Evolutionary conservation across 2,113 vertebrate species (phyloP).

Genomic region (Phalacrocorax brasilianus): DNA sequence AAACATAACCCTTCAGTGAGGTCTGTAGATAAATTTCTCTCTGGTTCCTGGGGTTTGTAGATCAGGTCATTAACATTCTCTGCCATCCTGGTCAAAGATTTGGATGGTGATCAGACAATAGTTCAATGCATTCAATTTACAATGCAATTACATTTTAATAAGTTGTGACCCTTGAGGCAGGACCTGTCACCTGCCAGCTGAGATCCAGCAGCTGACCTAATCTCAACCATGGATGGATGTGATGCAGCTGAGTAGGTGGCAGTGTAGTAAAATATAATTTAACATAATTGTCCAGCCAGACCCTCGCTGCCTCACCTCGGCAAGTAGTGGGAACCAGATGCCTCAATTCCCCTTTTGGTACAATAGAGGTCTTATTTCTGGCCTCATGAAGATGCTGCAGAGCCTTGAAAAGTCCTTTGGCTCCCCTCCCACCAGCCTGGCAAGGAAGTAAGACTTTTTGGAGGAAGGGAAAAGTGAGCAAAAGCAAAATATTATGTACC

Average conservation of each 20-base stretch:
- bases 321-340: background rate
- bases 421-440: background rate
- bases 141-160: slow-evolving; percentile 32
- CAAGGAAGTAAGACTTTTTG: background rate
- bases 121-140: background rate
- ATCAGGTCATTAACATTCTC: slow-evolving; percentile 23
- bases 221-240: background rate
- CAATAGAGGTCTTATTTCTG: background rate
- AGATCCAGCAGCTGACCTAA: background rate
- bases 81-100: background rate
- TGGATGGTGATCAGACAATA: background rate
- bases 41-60: background rate
- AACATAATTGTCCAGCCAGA: background rate
- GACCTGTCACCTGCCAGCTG: slow-evolving; percentile 17
- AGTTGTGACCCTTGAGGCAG: slow-evolving; percentile 12
- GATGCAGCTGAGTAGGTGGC: background rate
- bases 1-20: background rate
- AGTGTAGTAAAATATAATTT: background rate
- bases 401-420: background rate
- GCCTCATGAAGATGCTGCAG: background rate
- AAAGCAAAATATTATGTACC: background rate
- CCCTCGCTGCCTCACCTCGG: background rate
- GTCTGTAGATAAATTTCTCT: too few relatives aligned
- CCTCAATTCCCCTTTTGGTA: background rate
- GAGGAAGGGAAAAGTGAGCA: background rate